Evolutionary conservation across 2,888 invertebrate genomes (phyloP).

Genomic region (Chesias legatella): DNA sequence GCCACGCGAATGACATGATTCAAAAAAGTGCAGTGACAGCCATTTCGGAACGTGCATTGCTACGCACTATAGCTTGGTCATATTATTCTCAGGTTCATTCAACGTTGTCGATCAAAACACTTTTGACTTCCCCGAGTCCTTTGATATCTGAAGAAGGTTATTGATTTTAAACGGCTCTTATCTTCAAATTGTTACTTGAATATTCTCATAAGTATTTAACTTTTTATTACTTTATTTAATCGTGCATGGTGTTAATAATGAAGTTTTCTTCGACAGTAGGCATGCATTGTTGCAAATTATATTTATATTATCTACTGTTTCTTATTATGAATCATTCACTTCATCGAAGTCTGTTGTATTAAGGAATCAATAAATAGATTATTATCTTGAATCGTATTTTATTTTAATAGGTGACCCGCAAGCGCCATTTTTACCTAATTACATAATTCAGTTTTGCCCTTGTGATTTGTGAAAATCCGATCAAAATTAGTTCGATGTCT

Average conservation of each 20-base stretch:
- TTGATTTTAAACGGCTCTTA: conserved; percentile 1
- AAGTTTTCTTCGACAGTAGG: conserved; percentile 6
- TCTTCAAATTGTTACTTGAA: conserved; percentile 17
- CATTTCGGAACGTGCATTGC: too few species aligned
- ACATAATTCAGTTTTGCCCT: too few species aligned
- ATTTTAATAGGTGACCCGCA: conserved; percentile 30
- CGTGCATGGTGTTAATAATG: too few species aligned
- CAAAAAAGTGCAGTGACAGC: too few species aligned
- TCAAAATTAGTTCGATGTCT: too few species aligned
- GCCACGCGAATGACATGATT: too few species aligned
- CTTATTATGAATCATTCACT: conserved; percentile 48
- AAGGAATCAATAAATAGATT: conserved; percentile 72
- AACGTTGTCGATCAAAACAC: conserved; percentile 4
- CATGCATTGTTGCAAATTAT: conserved; percentile 60
- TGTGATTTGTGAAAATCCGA: too few species aligned
- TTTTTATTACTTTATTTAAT: too few species aligned
- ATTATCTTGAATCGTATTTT: conserved; percentile 29
- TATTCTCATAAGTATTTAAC: conserved; percentile 1
- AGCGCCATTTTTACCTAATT: too few species aligned
- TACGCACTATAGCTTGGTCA: conserved; percentile 7
- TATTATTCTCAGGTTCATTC: conserved; percentile 5
- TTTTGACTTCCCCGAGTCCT: conserved; percentile 3
- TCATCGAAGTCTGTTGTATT: conserved; percentile 69
- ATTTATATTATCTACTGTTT: conserved; percentile 45
- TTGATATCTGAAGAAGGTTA: conserved; percentile 4